These are phyloP conservation scores for Chauna torquata DNA, from an alignment of 2,113 vertebrate genomes.

Conservation along the genomic window DNA sequence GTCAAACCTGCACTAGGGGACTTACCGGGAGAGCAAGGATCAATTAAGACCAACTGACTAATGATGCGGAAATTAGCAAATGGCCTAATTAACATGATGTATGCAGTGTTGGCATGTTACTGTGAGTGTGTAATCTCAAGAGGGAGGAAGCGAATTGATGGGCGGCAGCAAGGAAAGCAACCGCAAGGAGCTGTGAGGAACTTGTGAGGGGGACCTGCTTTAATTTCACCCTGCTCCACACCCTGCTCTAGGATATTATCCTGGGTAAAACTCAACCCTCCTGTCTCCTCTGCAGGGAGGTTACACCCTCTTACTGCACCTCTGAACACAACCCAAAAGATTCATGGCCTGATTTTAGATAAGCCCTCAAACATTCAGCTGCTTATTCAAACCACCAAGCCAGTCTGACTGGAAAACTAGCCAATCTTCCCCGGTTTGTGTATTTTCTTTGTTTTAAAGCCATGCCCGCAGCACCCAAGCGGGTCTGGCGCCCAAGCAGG, in stretches of 20 bases:
- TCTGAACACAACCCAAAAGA: constrained; percentile 41
- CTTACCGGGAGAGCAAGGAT: not conserved
- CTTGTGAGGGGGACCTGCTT: not conserved
- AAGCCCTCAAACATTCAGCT: not conserved
- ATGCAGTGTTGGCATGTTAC: not conserved
- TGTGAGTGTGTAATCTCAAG: not conserved
- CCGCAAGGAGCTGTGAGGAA: not conserved
- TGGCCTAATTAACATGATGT: not conserved
- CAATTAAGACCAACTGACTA: constrained; percentile 8
- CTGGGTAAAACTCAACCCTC: constrained; percentile 13
- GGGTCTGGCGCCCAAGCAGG: not conserved
- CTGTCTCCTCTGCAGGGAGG: constrained; percentile 19
- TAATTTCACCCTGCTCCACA: constrained; percentile 13
- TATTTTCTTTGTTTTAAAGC: not conserved
- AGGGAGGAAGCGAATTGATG: constrained; percentile 5
- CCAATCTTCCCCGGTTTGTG: not conserved
- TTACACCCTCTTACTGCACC: constrained; percentile 53
- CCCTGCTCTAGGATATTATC: constrained; percentile 32
- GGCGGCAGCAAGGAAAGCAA: constrained; percentile 12
- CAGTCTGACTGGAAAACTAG: constrained; percentile 35
- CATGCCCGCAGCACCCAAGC: not conserved
- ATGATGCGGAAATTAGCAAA: not conserved
- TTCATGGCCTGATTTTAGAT: constrained; percentile 25
- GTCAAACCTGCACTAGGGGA: not conserved
- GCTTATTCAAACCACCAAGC: constrained; percentile 40